Percentiles rank a stretch among this genome's conserved stretches.
These are phyloP conservation scores for Amiota minor DNA, from an alignment of 2,888 invertebrate genomes.

Conservation along the genomic window DNA sequence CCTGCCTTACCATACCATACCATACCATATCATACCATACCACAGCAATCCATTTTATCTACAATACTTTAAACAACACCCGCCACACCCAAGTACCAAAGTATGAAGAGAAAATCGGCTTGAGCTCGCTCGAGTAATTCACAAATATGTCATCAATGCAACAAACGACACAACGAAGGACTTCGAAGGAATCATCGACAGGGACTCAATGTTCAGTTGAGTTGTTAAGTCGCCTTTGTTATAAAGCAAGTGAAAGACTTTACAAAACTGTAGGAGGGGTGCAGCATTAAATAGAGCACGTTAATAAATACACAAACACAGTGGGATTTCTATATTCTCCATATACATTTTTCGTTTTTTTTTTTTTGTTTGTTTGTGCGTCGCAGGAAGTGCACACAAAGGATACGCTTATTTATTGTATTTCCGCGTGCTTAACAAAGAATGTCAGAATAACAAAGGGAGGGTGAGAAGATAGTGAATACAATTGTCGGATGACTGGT, in stretches of 20 bases:
- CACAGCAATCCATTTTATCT: not conserved
- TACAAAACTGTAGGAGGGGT: conserved; percentile 14
- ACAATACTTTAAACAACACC: conserved; percentile 1
- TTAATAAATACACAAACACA: conserved; percentile 56
- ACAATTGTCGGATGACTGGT: not conserved
- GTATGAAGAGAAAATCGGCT: conserved; percentile 5
- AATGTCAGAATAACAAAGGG: not conserved
- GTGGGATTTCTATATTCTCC: conserved; percentile 50
- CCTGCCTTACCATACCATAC: no score
- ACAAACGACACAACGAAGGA: conserved; percentile 36
- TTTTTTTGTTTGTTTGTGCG: conserved; percentile 2
- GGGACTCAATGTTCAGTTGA: conserved; percentile 8
- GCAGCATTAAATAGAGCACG: conserved; percentile 45
- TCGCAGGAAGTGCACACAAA: conserved; percentile 28
- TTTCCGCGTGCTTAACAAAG: conserved; percentile 12
- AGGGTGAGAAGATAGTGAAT: not conserved
- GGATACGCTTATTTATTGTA: conserved; percentile 34
- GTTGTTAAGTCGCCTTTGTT: not conserved
- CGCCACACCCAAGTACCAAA: conserved; percentile 35
- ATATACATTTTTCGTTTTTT: not conserved
- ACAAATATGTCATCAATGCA: conserved; percentile 66
- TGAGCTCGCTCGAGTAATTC: conserved; percentile 33
- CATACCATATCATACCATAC: conserved; percentile 33
- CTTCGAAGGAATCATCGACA: conserved; percentile 15
- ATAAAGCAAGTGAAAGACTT: conserved; percentile 17